Conservation (phyloP, 64 coral and sea anemone genomes). For the Porites lutea region DNA sequence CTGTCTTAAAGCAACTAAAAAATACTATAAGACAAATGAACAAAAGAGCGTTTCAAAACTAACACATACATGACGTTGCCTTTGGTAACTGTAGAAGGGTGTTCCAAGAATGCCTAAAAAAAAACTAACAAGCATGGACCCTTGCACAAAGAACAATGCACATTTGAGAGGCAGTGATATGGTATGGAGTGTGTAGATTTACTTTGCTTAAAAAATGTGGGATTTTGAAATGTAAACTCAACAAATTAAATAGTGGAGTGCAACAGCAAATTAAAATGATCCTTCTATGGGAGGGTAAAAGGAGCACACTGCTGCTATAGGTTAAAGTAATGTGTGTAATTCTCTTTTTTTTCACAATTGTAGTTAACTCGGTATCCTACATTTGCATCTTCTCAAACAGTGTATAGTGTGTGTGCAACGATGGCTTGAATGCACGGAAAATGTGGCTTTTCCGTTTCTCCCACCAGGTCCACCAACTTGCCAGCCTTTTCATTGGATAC, state of each 20-base stretch:
- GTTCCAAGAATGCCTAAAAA: not conserved
- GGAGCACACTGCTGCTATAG: not conserved
- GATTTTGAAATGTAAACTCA: constrained; percentile 3
- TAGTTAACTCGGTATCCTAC: not conserved
- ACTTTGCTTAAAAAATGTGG: not conserved
- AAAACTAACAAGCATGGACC: not conserved
- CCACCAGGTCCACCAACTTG: no score
- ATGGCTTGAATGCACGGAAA: no score
- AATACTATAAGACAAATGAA: no score
- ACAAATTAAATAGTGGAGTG: not conserved
- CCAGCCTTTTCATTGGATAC: no score
- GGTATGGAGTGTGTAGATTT: not conserved
- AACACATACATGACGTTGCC: not conserved
- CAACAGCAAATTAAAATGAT: not conserved
- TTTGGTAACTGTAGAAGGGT: not conserved
- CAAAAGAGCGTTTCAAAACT: no score
- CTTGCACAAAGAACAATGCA: not conserved
- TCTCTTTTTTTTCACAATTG: not conserved
- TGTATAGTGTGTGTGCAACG: not conserved
- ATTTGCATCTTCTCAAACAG: not conserved
- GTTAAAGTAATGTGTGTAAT: not conserved
- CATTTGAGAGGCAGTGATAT: not conserved
- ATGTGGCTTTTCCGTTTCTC: no score
- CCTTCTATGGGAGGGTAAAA: not conserved
- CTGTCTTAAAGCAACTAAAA: no score